Conservation (phyloP, 2,797 vertebrate species). For the Aphelocoma californica region DNA sequence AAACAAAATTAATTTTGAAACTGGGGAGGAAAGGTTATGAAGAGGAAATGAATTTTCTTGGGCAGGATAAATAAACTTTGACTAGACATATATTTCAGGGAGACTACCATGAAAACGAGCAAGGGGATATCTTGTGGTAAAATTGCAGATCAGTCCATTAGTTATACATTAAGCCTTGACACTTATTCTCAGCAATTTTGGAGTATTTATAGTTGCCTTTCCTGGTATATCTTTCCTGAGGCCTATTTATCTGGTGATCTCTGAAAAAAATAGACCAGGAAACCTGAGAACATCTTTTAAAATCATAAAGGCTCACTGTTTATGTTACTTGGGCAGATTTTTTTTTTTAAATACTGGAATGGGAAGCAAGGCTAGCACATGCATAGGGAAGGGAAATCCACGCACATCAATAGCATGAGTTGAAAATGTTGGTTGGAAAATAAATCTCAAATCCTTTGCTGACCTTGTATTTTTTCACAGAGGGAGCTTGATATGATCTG, state of each 20-base stretch:
- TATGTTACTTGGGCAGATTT: background rate
- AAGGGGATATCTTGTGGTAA: background rate
- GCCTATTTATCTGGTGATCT: background rate
- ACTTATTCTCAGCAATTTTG: background rate
- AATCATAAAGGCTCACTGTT: background rate
- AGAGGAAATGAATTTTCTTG: background rate
- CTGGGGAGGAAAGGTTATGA: background rate
- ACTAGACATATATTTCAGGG: background rate
- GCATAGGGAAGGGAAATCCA: background rate
- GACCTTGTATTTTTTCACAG: background rate
- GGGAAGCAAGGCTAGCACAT: background rate
- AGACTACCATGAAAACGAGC: background rate
- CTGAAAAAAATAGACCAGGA: background rate
- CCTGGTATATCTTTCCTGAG: background rate
- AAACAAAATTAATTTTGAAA: background rate
- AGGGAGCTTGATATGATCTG: background rate
- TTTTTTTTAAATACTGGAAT: background rate
- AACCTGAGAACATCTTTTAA: background rate
- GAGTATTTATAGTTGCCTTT: background rate
- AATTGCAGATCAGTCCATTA: conserved; percentile 5
- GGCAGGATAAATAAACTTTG: background rate
- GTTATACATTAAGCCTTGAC: background rate
- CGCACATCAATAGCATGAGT: background rate
- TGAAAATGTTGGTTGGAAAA: background rate
- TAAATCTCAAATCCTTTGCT: background rate